Evolutionary conservation across 2,113 vertebrate species (phyloP), one percentile per base, ranked within the genome.

Genomic region (Haliaeetus leucogaster): DNA sequence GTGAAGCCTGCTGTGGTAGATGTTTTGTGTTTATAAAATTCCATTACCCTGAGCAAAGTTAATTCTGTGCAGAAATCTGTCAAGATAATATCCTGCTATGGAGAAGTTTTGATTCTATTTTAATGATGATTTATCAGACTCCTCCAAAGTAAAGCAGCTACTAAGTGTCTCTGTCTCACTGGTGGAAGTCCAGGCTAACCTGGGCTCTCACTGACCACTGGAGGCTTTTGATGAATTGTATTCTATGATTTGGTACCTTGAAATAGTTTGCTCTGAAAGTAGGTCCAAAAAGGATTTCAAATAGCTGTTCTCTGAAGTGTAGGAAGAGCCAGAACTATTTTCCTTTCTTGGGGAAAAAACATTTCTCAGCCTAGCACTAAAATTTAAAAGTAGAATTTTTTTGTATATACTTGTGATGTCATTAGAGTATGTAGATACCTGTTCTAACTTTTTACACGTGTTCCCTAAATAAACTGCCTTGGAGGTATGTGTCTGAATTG

Each of bases 391-490:
- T 53, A 27, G 25, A 40, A 9, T 1, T 21, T 56, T 45, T 65
- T 16, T 21, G 4, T 11, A 2, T 22, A 3, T 68, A 2, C 26
- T 52, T 29, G 3, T 29, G 18, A 10, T 87, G 26, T 47, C 68
- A 18, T 7, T 73, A 34, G 17, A n/a, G 3, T 29, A 0, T 23
- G 10, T 14, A 32, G 36, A 2, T 65, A 61, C 3, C 63, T 77
- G 10, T 56, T 72, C 13, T 38, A n/a, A 55, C 12, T 43, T 66
- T 30, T 6, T 32, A 27, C 30, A 7, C 0, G 0, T 13, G 0
- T 48, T 70, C 14, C 45, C 34, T 52, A 34, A 73, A 25, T 61
- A 56, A 71, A 40, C 27, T 1, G 3, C 21, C 27, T 58, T 52
- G 16, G 45, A 81, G 7, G 8, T 8, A 17, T 0, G 4, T 59